Percentiles rank a stretch among this genome's conserved stretches.
These are phyloP conservation scores for Hemicordylus capensis DNA, from an alignment of 2,113 vertebrate species.

Conservation along the genomic window DNA sequence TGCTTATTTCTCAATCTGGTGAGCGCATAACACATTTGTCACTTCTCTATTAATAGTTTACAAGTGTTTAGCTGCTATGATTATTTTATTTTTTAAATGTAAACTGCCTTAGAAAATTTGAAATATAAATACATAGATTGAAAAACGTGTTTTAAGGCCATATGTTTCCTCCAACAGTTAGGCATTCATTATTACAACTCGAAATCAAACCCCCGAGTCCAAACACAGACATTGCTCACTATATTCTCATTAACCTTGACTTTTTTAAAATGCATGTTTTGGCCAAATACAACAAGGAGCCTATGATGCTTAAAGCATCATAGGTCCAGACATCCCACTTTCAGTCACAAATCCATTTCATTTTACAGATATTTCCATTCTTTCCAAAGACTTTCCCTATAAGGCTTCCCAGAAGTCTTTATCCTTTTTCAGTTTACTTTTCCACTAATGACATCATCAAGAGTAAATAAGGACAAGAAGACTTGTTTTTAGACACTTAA, in stretches of 20 bases:
- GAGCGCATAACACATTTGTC: background rate
- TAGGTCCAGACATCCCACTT: background rate
- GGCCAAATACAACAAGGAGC: background rate
- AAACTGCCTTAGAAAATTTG: no score
- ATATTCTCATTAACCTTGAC: background rate
- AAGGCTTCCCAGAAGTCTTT: background rate
- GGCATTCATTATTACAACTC: background rate
- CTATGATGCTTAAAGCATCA: background rate
- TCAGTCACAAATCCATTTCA: background rate
- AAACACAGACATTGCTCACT: background rate
- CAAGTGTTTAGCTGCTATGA: no score
- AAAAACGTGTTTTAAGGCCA: background rate
- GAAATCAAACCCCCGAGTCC: background rate
- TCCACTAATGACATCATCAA: conserved; percentile 24
- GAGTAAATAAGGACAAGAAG: conserved; percentile 3
- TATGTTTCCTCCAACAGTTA: background rate
- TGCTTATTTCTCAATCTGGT: background rate
- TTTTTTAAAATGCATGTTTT: background rate
- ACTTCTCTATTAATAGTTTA: background rate
- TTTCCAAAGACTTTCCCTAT: background rate
- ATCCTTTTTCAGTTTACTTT: background rate
- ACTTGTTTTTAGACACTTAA: conserved; percentile 13
- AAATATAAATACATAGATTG: background rate
- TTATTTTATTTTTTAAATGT: no score
- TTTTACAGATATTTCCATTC: background rate